Base-by-base conservation (phyloP, 2,888 invertebrate genomes). In the Polydrusus tereticollis region DNA sequence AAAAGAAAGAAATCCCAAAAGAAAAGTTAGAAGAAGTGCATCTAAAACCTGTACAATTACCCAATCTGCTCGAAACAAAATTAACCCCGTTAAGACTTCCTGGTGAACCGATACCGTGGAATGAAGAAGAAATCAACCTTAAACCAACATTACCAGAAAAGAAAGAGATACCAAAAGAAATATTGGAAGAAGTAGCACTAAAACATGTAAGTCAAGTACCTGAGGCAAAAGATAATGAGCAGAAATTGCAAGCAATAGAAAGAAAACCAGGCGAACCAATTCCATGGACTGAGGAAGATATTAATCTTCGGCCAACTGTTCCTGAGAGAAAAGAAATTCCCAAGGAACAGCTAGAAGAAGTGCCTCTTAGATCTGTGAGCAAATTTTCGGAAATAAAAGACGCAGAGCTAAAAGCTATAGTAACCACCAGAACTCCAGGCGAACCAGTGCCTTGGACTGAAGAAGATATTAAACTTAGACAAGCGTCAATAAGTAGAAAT, bases 221-320 rank as follows among this genome's bases (percentile, higher is more conserved):
- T 2, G 66, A 65, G 36, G 52, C 18, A 14, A 55, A 41, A 7
- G 47, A 43, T 3, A 1, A 21, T 18, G 65, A 65, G 7, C 16
- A 12, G 16, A 38, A 29, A 50, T 12, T 20, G 10, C 43, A 18
- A 50, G n/a, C 8, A 18, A 23, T 36, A 16, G 63, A 69, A 62
- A 50, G 41, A 52, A 60, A 52, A 14, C 50, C 68, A 10, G 72
- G 62, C 4, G 65, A 68, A 72, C 67, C 70, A 60, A 20, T 78
- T 74, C 88, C 89, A 18, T 89, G 89, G 90, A 92, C 89, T 10
- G 89, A 92, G 80, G 90, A 93, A 84, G 86, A 87, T 71, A 85
- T 89, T 21, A 83, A 80, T 36, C 79, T 90, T 12, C 90, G 88
- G 75, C 84, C 81, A 75, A 80, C 86, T 1, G 81, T 79, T 65